phyloP scores from a whole-genome alignment of 2,113 vertebrate genomes.

The Lycaon pictus region DNA sequence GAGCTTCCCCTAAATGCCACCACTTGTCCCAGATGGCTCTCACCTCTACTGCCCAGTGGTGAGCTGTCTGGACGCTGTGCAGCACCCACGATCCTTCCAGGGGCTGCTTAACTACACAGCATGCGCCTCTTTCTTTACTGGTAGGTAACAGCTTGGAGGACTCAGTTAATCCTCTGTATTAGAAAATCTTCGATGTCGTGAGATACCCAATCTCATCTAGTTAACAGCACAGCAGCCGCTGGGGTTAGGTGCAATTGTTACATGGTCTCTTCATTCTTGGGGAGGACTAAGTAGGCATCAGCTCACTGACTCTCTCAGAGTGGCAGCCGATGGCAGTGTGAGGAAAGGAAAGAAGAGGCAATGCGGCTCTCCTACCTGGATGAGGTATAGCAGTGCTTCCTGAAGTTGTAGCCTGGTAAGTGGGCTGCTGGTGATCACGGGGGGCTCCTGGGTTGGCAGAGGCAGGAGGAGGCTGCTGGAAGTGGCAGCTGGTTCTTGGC shows the following conservation, averaged over 20 bases:
- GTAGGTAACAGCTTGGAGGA: background rate
- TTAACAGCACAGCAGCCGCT: background rate
- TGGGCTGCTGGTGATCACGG: slow-evolving; percentile 51
- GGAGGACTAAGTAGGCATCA: background rate
- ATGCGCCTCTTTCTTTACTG: background rate
- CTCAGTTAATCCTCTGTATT: background rate
- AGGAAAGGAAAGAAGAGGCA: background rate
- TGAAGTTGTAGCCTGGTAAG: slow-evolving; percentile 93
- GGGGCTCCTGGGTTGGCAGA: slow-evolving; percentile 73
- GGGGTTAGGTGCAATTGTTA: background rate
- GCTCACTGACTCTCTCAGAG: background rate
- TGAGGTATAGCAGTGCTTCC: slow-evolving; percentile 91
- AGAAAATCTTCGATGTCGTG: background rate
- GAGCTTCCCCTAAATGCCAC: background rate
- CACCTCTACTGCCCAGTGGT: accelerated
- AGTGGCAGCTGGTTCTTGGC: slow-evolving; percentile 56
- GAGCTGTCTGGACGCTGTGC: accelerated
- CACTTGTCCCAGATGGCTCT: background rate
- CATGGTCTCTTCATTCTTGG: background rate
- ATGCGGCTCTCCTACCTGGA: slow-evolving; percentile 88
- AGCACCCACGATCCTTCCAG: background rate
- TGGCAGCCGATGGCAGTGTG: background rate
- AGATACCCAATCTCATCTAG: background rate
- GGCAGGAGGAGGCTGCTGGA: slow-evolving; percentile 79
- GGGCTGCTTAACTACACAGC: accelerated